Percentiles rank a stretch among this genome's conserved stretches.
Conservation (phyloP, 2,888 invertebrate species). For the Galerucella pusilla region DNA sequence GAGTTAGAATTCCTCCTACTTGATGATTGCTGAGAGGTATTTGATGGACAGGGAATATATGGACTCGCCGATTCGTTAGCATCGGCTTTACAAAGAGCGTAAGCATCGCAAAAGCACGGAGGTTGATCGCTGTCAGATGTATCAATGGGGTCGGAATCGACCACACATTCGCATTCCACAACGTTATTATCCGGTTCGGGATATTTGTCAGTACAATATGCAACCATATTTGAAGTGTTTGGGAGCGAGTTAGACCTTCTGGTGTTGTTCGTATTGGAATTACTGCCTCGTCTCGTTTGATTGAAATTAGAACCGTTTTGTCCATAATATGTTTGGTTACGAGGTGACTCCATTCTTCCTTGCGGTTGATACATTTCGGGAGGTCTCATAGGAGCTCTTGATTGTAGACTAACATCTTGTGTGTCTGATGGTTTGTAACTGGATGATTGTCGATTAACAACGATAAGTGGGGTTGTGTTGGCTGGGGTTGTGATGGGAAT, state of each 20-base stretch:
- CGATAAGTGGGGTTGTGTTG: constrained; percentile 5
- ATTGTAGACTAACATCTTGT: background rate
- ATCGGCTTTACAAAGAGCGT: background rate
- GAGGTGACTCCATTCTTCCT: background rate
- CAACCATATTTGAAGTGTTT: background rate
- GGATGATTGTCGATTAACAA: background rate
- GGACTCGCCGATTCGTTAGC: background rate
- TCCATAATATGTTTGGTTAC: background rate
- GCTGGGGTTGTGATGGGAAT: constrained; percentile 47
- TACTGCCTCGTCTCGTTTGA: background rate
- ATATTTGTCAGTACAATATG: background rate
- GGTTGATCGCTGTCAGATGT: background rate
- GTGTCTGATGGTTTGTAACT: background rate
- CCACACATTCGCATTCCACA: background rate
- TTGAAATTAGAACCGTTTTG: background rate
- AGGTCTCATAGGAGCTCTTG: background rate
- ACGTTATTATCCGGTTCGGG: background rate
- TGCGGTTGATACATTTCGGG: background rate
- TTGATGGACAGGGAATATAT: background rate
- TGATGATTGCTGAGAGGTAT: background rate
- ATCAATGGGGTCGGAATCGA: background rate
- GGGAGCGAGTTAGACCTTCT: background rate
- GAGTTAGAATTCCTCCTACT: background rate
- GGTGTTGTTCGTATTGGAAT: background rate
- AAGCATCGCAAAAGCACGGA: background rate